Evolutionary conservation across 1,140 invertebrate species (phyloP).

Genomic region (Lordiphosa mommai): DNA sequence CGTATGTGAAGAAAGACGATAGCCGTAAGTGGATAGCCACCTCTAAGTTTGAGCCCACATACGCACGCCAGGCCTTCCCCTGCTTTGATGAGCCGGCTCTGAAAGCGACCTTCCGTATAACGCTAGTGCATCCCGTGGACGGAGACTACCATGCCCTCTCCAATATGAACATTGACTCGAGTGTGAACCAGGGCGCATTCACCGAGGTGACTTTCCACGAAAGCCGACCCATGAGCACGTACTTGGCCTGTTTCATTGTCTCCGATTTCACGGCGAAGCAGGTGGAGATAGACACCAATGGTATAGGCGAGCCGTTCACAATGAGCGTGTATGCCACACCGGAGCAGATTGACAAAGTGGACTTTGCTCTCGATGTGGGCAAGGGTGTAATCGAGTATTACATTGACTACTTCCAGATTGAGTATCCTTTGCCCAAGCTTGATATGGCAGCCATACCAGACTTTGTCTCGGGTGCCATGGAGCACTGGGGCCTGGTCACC

Average conservation of each 20-base stretch:
- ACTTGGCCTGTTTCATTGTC: constrained; percentile 93
- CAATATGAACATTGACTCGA: constrained; percentile 84
- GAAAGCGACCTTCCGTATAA: constrained; percentile 93
- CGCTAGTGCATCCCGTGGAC: constrained; percentile 85
- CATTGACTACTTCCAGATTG: constrained; percentile 91
- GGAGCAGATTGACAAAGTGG: constrained; percentile 87
- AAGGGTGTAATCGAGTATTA: constrained; percentile 92
- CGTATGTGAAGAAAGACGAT: constrained; percentile 71
- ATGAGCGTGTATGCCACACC: constrained; percentile 88
- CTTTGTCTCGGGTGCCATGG: constrained; percentile 97
- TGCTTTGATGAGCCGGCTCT: constrained; percentile 98
- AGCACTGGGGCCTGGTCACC: constrained; percentile 94
- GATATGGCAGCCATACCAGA: constrained; percentile 97
- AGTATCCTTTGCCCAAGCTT: constrained; percentile 93
- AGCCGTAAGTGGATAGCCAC: constrained; percentile 86
- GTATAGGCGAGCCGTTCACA: constrained; percentile 82
- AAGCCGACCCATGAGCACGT: constrained; percentile 96
- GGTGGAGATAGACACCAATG: constrained; percentile 81
- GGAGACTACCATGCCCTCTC: constrained; percentile 87
- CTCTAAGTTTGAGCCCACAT: constrained; percentile 96
- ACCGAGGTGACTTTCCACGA: constrained; percentile 83
- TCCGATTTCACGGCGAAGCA: constrained; percentile 89
- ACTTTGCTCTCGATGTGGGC: constrained; percentile 90
- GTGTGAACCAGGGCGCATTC: constrained; percentile 27
- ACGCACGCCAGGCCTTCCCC: constrained; percentile 94